Evolutionary conservation across 2,797 vertebrate genomes (phyloP), one percentile per base, ranked within the genome.

Genomic region (Danio aesculapii): DNA sequence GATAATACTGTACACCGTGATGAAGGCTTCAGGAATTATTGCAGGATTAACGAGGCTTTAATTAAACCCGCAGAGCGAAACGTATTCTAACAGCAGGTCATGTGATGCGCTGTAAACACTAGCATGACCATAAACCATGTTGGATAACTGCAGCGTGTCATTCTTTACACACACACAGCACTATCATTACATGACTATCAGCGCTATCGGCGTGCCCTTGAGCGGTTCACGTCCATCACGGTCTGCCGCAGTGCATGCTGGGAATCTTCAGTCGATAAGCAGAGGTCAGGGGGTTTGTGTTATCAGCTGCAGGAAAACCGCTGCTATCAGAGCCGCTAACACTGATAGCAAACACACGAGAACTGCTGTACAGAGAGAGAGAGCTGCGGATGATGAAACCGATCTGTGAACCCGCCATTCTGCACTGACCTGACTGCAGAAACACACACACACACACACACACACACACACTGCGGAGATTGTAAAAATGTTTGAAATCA

Each of bases 211-310:
- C 75, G 44, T 47, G 44, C 75, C 75, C 78, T 83, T 81, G 58
- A 81, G 74, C 41, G 16, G 50, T 50, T 71, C 49, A 69, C 10
- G 44, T 43, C 14, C 30, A 30, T 30, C 30, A 30, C 14, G 11
- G 9, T 49, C 59, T 30, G 19, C 53, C 21, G 57, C 19, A 12
- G 43, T 63, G 73, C 73, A 80, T 46, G 10, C 53, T 50, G 67
- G 46, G 70, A 75, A n/a, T n/a, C n/a, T n/a, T n/a, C n/a, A n/a
- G 49, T 10, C 59, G 12, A 58, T 16, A 30, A 41, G 72, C 21
- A 46, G n/a, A 17, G 85, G 81, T 86, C 81, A 67, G 1, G 3
- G 46, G 21, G 81, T 81, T 75, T 71, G 58, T 17, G 63, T 84
- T 64, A 72, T 81, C 70, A 67, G 63, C 41, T 14, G 44, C 46